Conservation (phyloP, 1,140 invertebrate genomes). For the Aphelinus certus region DNA sequence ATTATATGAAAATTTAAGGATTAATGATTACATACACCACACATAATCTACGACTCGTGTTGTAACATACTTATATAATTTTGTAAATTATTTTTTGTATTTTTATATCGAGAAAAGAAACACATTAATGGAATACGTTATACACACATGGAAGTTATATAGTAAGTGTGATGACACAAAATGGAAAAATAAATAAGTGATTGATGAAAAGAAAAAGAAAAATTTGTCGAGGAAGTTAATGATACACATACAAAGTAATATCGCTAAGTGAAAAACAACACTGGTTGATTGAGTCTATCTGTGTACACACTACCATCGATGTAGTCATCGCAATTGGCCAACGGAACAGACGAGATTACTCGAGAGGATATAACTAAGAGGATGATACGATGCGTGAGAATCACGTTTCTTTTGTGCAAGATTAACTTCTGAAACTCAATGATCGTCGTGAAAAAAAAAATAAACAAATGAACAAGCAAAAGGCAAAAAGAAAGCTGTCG, state of each 20-base stretch:
- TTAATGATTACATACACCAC: slow-evolving; percentile 30
- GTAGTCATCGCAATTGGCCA: slow-evolving; percentile 16
- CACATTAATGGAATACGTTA: slow-evolving; percentile 41
- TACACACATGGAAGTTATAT: slow-evolving; percentile 37
- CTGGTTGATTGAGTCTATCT: slow-evolving; percentile 1
- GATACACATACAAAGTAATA: slow-evolving; percentile 3
- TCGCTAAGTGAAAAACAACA: slow-evolving; percentile 13
- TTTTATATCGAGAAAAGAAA: slow-evolving; percentile 49
- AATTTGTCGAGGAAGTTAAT: slow-evolving; percentile 23
- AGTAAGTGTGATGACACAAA: slow-evolving; percentile 36
- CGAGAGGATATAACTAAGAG: not conserved
- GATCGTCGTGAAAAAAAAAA: slow-evolving; percentile 18
- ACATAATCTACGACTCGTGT: slow-evolving; percentile 40
- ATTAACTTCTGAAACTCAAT: slow-evolving; percentile 8
- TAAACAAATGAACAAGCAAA: not conserved
- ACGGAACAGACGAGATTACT: not conserved
- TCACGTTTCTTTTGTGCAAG: slow-evolving; percentile 24
- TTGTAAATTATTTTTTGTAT: slow-evolving; percentile 53
- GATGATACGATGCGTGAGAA: not conserved
- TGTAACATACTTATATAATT: slow-evolving; percentile 46
- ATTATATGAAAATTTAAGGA: slow-evolving; percentile 28
- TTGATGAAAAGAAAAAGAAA: slow-evolving; percentile 37
- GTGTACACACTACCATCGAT: slow-evolving; percentile 9
- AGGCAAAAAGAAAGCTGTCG: not conserved
- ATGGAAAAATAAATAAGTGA: slow-evolving; percentile 31